Conservation (phyloP, 2,888 invertebrate genomes). For the Drosophila stalkeri region DNA sequence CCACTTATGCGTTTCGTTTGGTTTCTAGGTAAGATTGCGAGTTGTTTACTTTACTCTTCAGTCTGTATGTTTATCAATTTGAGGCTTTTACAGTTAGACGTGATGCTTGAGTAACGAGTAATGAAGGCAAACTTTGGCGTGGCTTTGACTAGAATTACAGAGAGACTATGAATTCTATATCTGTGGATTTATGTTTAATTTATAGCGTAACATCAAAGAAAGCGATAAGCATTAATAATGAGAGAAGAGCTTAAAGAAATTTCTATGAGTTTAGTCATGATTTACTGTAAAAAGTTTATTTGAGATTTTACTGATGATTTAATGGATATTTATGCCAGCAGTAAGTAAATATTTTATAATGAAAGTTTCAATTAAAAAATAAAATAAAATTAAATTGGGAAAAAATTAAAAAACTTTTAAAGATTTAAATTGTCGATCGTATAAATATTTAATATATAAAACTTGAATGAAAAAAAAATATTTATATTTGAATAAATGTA, state of each 20-base stretch:
- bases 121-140: slow-evolving; percentile 51
- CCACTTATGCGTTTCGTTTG: slow-evolving; percentile 39
- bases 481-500: too few species aligned
- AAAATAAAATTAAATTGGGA: too few species aligned
- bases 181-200: slow-evolving; percentile 1
- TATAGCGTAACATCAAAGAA: background rate
- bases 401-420: too few species aligned
- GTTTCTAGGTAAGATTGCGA: slow-evolving; percentile 44
- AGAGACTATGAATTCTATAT: background rate
- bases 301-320: background rate
- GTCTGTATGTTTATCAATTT: slow-evolving; percentile 68
- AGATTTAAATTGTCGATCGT: too few species aligned
- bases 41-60: slow-evolving; percentile 46
- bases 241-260: background rate
- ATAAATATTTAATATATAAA: too few species aligned
- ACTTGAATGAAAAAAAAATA: too few species aligned
- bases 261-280: background rate
- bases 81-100: slow-evolving; percentile 69
- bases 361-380: background rate
- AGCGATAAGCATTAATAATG: slow-evolving; percentile 7
- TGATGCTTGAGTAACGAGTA: slow-evolving; percentile 50
- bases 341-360: background rate
- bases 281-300: background rate
- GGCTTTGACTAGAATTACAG: slow-evolving; percentile 19
- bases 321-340: background rate